Conservation (phyloP, 2,113 vertebrate genomes). For the Esox niger region DNA sequence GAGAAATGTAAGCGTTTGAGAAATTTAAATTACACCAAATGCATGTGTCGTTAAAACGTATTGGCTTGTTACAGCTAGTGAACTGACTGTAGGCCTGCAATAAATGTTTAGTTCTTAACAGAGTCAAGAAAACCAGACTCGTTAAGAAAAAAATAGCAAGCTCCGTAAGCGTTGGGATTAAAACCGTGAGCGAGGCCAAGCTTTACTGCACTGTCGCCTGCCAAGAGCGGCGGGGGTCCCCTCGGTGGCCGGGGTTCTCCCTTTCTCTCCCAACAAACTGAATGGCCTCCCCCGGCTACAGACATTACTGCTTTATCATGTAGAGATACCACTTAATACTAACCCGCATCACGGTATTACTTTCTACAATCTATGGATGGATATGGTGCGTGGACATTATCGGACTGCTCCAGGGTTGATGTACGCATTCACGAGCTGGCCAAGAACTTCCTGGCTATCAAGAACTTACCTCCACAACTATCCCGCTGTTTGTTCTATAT, state of each 20-base stretch:
- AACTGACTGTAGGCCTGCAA: background rate
- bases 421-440: too few species aligned
- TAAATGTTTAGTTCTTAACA: slow-evolving; percentile 18
- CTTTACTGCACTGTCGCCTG: slow-evolving; percentile 21
- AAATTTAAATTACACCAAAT: slow-evolving; percentile 24
- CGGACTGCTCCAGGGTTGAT: too few species aligned
- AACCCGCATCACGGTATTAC: background rate
- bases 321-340: slow-evolving; percentile 75
- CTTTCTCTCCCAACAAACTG: slow-evolving; percentile 27
- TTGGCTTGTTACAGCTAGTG: background rate
- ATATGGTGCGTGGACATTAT: slow-evolving; percentile 12
- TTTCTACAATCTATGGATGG: background rate
- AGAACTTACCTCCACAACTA: too few species aligned
- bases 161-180: slow-evolving; percentile 28
- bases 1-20: slow-evolving; percentile 20
- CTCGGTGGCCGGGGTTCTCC: slow-evolving; percentile 31
- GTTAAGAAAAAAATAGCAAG: slow-evolving; percentile 31
- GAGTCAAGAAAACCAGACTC: slow-evolving; percentile 32
- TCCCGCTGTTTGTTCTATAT: too few species aligned
- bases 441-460: too few species aligned
- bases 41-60: background rate
- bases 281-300: slow-evolving; percentile 21
- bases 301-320: slow-evolving; percentile 56
- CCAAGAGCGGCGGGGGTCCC: slow-evolving; percentile 43
- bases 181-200: slow-evolving; percentile 32